These are phyloP conservation scores for Gryllus longicercus DNA, from an alignment of 2,888 invertebrate species.

Conservation along the genomic window DNA sequence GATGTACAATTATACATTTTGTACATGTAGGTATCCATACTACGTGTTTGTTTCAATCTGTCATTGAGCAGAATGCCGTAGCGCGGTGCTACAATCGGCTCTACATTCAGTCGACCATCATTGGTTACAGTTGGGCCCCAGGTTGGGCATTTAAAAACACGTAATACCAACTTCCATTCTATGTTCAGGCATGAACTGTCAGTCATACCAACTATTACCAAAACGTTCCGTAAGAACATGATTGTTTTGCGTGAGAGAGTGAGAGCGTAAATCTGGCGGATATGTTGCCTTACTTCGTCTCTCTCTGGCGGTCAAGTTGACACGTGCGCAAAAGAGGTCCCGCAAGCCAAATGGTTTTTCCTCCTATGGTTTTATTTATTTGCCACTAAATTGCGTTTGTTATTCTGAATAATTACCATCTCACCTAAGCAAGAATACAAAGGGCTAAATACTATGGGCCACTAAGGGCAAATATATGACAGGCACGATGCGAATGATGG, in stretches of 20 bases:
- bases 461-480: too few relatives aligned
- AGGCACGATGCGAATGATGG: too few relatives aligned
- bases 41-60: conserved; percentile 17
- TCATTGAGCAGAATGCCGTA: conserved; percentile 9
- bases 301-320: neutral
- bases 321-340: neutral
- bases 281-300: neutral
- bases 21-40: conserved; percentile 7
- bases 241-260: too few relatives aligned
- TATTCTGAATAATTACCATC: neutral
- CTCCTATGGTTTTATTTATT: neutral
- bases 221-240: neutral
- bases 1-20: conserved; percentile 17
- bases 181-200: neutral
- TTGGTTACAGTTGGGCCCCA: neutral
- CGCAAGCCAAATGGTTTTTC: neutral
- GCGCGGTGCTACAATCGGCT: conserved; percentile 5
- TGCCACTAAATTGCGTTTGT: neutral
- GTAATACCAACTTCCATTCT: neutral
- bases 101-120: neutral
- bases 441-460: too few relatives aligned
- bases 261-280: neutral
- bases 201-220: neutral
- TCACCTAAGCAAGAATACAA: too few relatives aligned
- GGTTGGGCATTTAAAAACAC: neutral